These are phyloP conservation scores for Stegophylla sp. DNA, from an alignment of 2,888 invertebrate genomes.

Conservation along the genomic window DNA sequence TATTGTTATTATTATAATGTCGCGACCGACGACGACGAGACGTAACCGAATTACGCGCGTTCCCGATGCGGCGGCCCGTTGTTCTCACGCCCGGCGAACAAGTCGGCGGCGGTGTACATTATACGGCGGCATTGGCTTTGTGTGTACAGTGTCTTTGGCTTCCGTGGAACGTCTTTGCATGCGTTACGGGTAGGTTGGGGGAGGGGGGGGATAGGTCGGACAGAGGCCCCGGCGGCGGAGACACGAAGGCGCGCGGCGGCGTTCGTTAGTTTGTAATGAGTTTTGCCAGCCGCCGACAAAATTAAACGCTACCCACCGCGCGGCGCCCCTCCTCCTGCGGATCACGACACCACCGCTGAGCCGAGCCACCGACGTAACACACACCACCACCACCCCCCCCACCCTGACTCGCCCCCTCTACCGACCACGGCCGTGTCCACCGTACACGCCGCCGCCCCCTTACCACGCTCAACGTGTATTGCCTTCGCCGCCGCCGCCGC, in stretches of 20 bases:
- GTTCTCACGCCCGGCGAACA: not conserved
- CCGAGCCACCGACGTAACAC: too few relatives aligned
- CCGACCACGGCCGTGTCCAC: not conserved
- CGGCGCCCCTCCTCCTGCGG: too few relatives aligned
- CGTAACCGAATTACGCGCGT: not conserved
- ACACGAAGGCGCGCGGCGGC: conserved; percentile 7
- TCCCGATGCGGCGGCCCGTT: not conserved
- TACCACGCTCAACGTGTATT: not conserved
- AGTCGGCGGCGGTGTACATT: not conserved
- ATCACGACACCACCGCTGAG: too few relatives aligned
- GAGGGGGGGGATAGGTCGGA: not conserved
- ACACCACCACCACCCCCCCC: too few relatives aligned
- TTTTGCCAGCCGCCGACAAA: conserved; percentile 55
- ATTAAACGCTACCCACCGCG: conserved; percentile 35
- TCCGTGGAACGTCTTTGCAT: conserved; percentile 52
- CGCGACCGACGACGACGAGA: too few relatives aligned
- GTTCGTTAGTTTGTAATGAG: conserved; percentile 58
- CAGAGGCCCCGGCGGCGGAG: conserved; percentile 8
- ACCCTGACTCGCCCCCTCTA: too few relatives aligned
- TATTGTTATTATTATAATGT: not conserved
- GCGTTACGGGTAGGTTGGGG: conserved; percentile 29
- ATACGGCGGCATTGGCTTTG: not conserved
- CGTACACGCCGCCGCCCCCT: not conserved
- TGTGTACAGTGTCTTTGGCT: not conserved
- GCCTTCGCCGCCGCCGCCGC: not conserved